Base-by-base conservation (phyloP, 2,113 vertebrate genomes). In the Rhadina sibilatrix region DNA sequence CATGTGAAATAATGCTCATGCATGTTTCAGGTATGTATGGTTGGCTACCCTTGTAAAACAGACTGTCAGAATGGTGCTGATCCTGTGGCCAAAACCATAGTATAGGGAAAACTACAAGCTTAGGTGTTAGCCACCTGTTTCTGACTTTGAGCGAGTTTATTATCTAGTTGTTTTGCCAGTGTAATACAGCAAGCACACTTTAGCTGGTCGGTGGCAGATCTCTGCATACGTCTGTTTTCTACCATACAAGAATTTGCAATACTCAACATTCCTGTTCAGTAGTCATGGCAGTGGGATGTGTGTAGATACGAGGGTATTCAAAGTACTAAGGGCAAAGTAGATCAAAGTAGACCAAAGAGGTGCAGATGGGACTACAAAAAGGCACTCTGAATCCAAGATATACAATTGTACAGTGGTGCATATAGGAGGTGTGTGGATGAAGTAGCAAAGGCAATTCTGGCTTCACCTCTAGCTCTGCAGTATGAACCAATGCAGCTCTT, bases 261-360 rank as follows among this genome's bases (percentile, higher is more conserved):
- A 70, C 53, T 40, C 44, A 59, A 24, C 35, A 17, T 3, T 64
- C 35, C n/a, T 35, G 16, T 25, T 40, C 18, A 40, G 53, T 42
- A 57, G 64, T 28, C 0, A 0, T 56, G 52, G 47, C 1, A 4
- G 38, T 1, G 3, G 7, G 7, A 3, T 6, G 31, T 17, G 27
- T 40, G 37, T 52, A 37, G 33, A 3, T 70, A 33, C 5, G 46
- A 79, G 33, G 30, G 2, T 83, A 30, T 50, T 82, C 24, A 49
- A 49, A 61, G 19, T 42, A 47, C 15, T 76, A 40, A 76, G 57
- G 61, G 42, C 23, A 56, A 31, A 88, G 27, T 6, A 42, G 31
- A 50, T 65, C 1, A 42, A 65, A 87, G n/a, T 5, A 44, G 19
- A 68, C 60, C 1, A 44, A 21, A 49, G 35, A 74, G 14, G 19